phyloP scores from a whole-genome alignment of 1,140 invertebrate genomes.

The Dreissena polymorpha region DNA sequence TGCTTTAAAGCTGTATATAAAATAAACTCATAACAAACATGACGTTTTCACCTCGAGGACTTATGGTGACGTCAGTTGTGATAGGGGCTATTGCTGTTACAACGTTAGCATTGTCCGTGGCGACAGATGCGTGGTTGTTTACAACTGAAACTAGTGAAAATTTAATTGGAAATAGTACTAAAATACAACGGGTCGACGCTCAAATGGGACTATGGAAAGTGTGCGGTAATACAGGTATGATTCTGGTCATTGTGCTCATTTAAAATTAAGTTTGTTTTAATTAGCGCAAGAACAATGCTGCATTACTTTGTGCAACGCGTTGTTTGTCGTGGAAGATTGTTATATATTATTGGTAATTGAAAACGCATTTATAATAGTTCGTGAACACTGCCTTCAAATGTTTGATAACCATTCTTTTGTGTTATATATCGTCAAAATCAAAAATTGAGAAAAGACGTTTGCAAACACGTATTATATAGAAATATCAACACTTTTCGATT shows the following conservation, averaged over 20 bases:
- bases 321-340: no score
- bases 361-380: no score
- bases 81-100: constrained; percentile 60
- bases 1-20: background rate
- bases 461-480: no score
- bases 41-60: constrained; percentile 39
- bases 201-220: constrained; percentile 57
- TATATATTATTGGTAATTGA: no score
- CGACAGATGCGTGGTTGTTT: constrained; percentile 68
- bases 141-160: constrained; percentile 55
- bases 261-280: no score
- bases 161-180: constrained; percentile 13
- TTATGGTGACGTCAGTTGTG: constrained; percentile 54
- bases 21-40: constrained; percentile 3
- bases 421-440: no score
- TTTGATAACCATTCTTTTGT: no score
- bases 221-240: constrained; percentile 35
- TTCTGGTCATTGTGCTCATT: background rate
- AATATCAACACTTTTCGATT: no score
- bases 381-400: no score
- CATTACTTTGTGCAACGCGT: no score
- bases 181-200: constrained; percentile 4
- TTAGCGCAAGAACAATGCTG: no score
- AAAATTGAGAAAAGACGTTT: no score
- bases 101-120: constrained; percentile 59